Conservation (phyloP, 2,113 vertebrate genomes). For the Gasterosteus aculeatus region DNA sequence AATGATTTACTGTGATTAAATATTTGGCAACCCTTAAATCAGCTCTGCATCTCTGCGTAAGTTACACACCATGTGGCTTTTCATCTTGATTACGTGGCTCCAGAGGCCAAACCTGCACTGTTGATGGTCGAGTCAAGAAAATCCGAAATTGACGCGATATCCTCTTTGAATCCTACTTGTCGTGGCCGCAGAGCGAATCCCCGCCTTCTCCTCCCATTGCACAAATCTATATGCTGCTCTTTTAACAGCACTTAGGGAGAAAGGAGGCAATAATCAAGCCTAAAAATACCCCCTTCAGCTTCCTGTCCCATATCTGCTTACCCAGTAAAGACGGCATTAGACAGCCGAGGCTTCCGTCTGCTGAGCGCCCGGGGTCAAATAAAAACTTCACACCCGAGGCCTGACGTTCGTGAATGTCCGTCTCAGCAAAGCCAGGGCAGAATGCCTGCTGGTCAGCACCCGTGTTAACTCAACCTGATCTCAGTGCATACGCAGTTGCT, state of each 20-base stretch:
- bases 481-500: background rate
- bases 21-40: slow-evolving; percentile 33
- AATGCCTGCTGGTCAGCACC: slow-evolving; percentile 26
- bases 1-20: slow-evolving; percentile 53
- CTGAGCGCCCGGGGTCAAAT: slow-evolving; percentile 25
- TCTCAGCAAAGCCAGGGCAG: slow-evolving; percentile 24
- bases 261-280: slow-evolving; percentile 64
- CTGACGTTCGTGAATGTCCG: slow-evolving; percentile 11
- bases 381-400: slow-evolving; percentile 34
- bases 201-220: background rate
- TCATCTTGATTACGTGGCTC: slow-evolving; percentile 31
- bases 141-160: slow-evolving; percentile 25
- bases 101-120: background rate
- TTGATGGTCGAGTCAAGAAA: background rate
- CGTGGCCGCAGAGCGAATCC: background rate
- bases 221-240: slow-evolving; percentile 6
- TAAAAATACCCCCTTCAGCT: slow-evolving; percentile 74
- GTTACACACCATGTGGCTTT: slow-evolving; percentile 36
- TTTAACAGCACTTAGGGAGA: slow-evolving; percentile 42
- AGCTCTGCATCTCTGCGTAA: slow-evolving; percentile 22
- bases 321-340: slow-evolving; percentile 56
- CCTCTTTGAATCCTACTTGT: background rate
- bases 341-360: slow-evolving; percentile 60
- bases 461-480: slow-evolving; percentile 28
- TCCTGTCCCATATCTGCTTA: slow-evolving; percentile 77